Evolutionary conservation across 2,888 invertebrate species (phyloP).

Genomic region (Drosophila infuscata): DNA sequence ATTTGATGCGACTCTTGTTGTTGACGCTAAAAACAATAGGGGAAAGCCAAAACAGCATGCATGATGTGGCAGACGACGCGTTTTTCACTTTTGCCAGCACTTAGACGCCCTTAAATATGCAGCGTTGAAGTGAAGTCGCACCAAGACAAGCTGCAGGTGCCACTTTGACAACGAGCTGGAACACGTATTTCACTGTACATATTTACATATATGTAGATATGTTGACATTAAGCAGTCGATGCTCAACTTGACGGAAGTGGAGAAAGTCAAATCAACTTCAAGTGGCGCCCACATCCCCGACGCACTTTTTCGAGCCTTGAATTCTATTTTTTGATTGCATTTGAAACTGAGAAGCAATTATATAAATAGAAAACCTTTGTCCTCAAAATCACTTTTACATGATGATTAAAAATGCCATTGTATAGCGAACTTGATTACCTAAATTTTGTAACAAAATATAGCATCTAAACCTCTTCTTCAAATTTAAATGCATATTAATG

Average conservation of each 20-base stretch:
- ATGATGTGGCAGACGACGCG: conserved; percentile 67
- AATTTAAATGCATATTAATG: not conserved
- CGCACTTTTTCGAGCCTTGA: not conserved
- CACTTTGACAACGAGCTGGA: conserved; percentile 23
- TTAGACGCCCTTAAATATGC: conserved; percentile 78
- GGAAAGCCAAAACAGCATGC: conserved; percentile 69
- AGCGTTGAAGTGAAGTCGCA: conserved; percentile 51
- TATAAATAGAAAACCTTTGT: not conserved
- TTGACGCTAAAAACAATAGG: conserved; percentile 72
- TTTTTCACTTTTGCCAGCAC: conserved; percentile 67
- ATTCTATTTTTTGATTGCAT: not conserved
- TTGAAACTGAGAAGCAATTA: not conserved
- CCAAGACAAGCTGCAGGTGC: conserved; percentile 20
- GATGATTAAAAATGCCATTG: not conserved
- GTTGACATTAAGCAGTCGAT: conserved; percentile 6
- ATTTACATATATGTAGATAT: not conserved
- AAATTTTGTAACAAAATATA: not conserved
- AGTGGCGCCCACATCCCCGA: not conserved
- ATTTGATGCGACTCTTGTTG: conserved; percentile 27
- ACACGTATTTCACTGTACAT: conserved; percentile 14
- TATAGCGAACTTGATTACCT: not conserved
- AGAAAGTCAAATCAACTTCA: conserved; percentile 8
- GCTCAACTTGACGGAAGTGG: conserved; percentile 4
- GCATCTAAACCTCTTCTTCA: not conserved
- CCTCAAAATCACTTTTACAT: not conserved